Base-by-base conservation (phyloP, 2,797 vertebrate genomes). In the Oryzias dopingdopingensis region DNA sequence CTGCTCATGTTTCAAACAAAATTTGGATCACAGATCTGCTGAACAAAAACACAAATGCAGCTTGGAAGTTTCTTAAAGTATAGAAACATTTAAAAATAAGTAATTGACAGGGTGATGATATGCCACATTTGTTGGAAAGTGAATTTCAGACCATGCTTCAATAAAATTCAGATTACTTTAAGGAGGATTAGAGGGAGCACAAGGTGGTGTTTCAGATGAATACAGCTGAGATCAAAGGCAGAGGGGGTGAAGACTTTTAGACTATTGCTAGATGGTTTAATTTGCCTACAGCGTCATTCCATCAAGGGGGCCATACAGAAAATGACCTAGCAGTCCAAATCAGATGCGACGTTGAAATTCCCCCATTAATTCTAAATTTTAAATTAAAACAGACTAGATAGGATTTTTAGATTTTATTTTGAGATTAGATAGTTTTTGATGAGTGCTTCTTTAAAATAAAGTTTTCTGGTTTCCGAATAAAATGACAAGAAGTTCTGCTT, bases 191-290 rank as follows among this genome's bases (percentile, higher is more conserved):
- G 26, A 23, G 42, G 50, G 56, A 46, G 44, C 6, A 37, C 16
- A 53, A 70, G 62, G 56, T 64, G 51, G 65, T 67, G 65, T 77
- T 81, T 52, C 57, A 59, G 68, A 74, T 71, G 74, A 69, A 50
- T 70, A 75, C 20, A 3, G 61, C 65, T 68, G 12, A 74, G 80
- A 86, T 90, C 81, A 90, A 88, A 89, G 80, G 52, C 48, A 58
- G 65, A 22, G 49, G 59, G 32, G 69, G 89, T 86, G 77, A 74
- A 81, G 51, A 67, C 64, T 72, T 83, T 83, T 79, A 37, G 66
- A 65, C 65, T 71, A 62, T 76, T 66, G 70, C n/a, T n/a, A 75
- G 73, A 83, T 57, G 76, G 76, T 77, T 88, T 82, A 69, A 72
- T 84, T 67, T 71, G 52, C 65, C 51, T 78, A 66, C 71, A 65